A percentile compares a stretch with the other conserved stretches of the same genome.
Conservation (phyloP, 2,888 invertebrate species). For the Stenurella melanura region DNA sequence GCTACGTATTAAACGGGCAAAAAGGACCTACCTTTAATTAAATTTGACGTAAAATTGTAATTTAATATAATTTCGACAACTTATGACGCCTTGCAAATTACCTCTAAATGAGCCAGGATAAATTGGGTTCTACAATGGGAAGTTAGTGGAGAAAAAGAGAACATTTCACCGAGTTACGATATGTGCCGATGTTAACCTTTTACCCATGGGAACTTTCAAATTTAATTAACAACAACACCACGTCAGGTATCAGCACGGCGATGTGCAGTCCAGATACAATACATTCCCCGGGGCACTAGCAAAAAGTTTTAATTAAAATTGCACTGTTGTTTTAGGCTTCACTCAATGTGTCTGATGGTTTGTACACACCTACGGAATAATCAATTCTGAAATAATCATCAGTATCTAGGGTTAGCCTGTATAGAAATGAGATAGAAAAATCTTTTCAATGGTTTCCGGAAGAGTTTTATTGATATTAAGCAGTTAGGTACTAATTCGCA, state of each 20-base stretch:
- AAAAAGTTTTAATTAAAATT: conserved; percentile 50
- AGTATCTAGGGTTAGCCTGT: neutral
- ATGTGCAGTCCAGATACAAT: conserved; percentile 46
- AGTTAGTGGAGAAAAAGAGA: conserved; percentile 33
- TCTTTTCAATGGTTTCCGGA: neutral
- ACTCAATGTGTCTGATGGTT: conserved; percentile 37
- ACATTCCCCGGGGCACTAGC: conserved; percentile 42
- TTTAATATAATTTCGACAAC: conserved; percentile 13
- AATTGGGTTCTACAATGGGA: conserved; percentile 13
- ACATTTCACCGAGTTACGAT: conserved; percentile 34
- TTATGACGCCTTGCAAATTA: conserved; percentile 23
- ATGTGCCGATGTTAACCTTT: conserved; percentile 45
- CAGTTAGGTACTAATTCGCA: neutral
- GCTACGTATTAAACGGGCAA: neutral
- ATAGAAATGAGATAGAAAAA: neutral
- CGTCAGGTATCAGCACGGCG: conserved; percentile 44
- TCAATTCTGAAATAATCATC: conserved; percentile 20
- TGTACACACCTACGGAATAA: conserved; percentile 33
- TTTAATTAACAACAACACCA: conserved; percentile 49
- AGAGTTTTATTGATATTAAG: neutral
- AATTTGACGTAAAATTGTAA: conserved; percentile 12
- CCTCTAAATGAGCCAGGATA: conserved; percentile 21
- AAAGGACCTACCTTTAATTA: conserved; percentile 9
- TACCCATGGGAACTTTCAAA: conserved; percentile 43
- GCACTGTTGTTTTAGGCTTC: conserved; percentile 35